phyloP scores from a whole-genome alignment of 2,113 vertebrate species.

The Oncorhynchus tshawytscha region DNA sequence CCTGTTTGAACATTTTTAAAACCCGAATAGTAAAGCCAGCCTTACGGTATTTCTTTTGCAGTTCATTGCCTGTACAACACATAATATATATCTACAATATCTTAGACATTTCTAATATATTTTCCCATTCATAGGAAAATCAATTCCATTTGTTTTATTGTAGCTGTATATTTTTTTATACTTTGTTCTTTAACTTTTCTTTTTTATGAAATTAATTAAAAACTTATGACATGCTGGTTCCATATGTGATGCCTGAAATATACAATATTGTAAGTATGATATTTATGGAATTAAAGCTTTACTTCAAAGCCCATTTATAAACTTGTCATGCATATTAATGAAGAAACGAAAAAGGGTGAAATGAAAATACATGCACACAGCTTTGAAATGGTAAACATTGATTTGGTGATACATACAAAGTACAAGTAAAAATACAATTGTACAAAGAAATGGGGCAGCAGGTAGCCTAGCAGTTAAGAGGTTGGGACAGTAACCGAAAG shows the following conservation, averaged over 20 bases:
- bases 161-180: conserved; percentile 4
- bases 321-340: conserved; percentile 1
- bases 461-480: too few species aligned
- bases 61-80: neutral
- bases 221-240: neutral
- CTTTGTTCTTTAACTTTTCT: neutral
- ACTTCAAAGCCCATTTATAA: neutral
- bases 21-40: too few species aligned
- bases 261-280: neutral
- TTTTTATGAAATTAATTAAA: too few species aligned
- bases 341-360: conserved; percentile 37
- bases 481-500: too few species aligned
- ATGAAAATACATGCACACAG: neutral
- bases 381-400: conserved; percentile 24
- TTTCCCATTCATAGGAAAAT: neutral
- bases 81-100: conserved; percentile 4
- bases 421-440: neutral
- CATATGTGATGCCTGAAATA: neutral
- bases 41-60: neutral
- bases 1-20: neutral
- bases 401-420: neutral
- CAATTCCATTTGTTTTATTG: conserved; percentile 3
- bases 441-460: neutral
- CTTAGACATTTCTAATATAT: neutral
- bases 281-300: conserved; percentile 7